Base-by-base conservation (phyloP, 2,113 vertebrate species). In the Ictalurus furcatus region DNA sequence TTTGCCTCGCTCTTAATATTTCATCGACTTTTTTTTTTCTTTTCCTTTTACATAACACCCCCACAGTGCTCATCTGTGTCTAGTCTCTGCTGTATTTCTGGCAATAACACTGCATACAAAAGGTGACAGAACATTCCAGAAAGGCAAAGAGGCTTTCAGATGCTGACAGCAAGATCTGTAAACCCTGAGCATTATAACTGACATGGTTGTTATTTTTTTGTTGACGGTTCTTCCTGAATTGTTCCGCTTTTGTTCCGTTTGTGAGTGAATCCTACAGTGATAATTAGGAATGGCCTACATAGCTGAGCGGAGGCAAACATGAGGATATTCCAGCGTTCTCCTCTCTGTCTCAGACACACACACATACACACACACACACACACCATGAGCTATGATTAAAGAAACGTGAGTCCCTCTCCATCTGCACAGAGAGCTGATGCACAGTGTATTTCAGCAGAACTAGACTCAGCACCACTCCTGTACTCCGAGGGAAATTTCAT, bases 281-380 rank as follows among this genome's bases (percentile, higher is more conserved):
- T 92, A 94, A 95, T 95, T 94, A 93, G 87, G 86, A 90, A 87
- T 91, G 92, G 92, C 92, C 92, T 90, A 88, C 85, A 90, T 92
- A 91, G 78, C 90, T 92, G 81, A 88, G 92, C 88, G 30, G 88
- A 90, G 89, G 88, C 89, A 63, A 90, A 90, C 89, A 91, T 19
- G 28, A 83, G 71, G 85, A 86, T 85, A 82, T 48, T 88, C 63
- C 74, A 87, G 59, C 59, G 28, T 73, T 23, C 88, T 85, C 23
- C 56, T 85, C 89, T 88, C 48, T 69, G 54, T 30, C 73, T 61
- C 87, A 2, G 6, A 19, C 76, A 48, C 83, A 44, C 78, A 58
- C 61, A 59, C 56, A 48, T 56, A 67, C 74, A 86, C 85, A 86
- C 40, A 44, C 56, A 48, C 73, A 67, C 74, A 86, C 85, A 86